phyloP scores from a whole-genome alignment of 2,113 vertebrate species.

The Pollachius pollachius region DNA sequence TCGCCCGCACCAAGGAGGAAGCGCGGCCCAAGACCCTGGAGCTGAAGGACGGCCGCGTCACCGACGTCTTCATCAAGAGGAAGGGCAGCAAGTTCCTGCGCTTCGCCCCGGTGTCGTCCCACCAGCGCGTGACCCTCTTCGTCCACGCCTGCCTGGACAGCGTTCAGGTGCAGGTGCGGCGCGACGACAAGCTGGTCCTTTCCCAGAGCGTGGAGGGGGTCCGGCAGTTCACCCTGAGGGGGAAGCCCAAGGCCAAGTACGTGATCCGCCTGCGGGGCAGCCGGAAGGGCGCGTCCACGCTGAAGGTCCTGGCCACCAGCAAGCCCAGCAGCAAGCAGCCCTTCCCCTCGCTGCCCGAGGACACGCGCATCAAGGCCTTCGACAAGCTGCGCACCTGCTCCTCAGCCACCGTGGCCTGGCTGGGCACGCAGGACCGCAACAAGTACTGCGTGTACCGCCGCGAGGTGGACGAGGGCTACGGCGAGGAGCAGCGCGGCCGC shows the following conservation, averaged over 20 bases:
- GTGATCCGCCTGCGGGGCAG: slow-evolving; percentile 87
- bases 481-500: slow-evolving; percentile 84
- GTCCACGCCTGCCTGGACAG: slow-evolving; percentile 89
- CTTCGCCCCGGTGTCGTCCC: slow-evolving; percentile 92
- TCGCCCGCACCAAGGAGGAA: slow-evolving; percentile 93
- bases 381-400: slow-evolving; percentile 95
- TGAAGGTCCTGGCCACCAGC: slow-evolving; percentile 89
- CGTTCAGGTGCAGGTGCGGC: slow-evolving; percentile 88
- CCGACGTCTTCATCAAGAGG: slow-evolving; percentile 90
- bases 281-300: slow-evolving; percentile 86
- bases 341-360: slow-evolving; percentile 92
- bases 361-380: slow-evolving; percentile 93
- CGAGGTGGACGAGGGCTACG: slow-evolving; percentile 85
- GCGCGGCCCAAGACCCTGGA: slow-evolving; percentile 89
- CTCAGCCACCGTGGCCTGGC: slow-evolving; percentile 92
- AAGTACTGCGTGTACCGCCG: slow-evolving; percentile 95
- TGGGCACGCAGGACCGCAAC: slow-evolving; percentile 95
- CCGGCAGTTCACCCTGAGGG: slow-evolving; percentile 89
- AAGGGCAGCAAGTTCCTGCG: slow-evolving; percentile 88
- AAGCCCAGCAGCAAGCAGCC: slow-evolving; percentile 87
- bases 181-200: slow-evolving; percentile 89
- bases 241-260: slow-evolving; percentile 95
- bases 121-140: slow-evolving; percentile 89
- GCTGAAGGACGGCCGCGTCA: slow-evolving; percentile 90
- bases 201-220: slow-evolving; percentile 90